phyloP scores from a whole-genome alignment of 2,113 vertebrate species.

The Ornithorhynchus anatinus region DNA sequence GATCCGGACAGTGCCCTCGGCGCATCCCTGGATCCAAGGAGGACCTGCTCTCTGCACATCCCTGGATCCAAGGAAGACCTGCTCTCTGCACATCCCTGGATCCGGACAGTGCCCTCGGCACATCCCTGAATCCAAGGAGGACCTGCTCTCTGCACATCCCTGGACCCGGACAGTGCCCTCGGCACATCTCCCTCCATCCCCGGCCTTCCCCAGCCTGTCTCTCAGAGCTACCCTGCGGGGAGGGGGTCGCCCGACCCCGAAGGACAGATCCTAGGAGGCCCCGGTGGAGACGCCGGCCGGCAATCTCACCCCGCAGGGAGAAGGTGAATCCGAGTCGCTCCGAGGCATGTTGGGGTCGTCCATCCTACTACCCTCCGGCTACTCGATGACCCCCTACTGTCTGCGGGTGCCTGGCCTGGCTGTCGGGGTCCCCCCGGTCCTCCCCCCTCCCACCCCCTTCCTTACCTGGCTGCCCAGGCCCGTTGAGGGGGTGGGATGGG shows the following conservation, averaged over 20 bases:
- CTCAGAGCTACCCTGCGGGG: neutral
- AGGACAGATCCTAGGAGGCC: neutral
- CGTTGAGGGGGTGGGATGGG: no score
- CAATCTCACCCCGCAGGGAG: neutral
- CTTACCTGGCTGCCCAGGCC: neutral
- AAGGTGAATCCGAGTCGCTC: neutral
- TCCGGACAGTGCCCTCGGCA: no score
- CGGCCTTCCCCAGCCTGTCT: neutral
- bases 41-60: no score
- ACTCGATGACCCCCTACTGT: no score
- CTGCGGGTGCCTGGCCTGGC: no score
- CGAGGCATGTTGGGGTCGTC: neutral
- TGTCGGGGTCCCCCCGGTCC: neutral
- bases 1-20: no score
- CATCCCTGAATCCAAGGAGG: neutral
- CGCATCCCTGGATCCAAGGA: no score
- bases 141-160: neutral
- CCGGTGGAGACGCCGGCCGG: neutral
- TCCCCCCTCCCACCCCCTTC: neutral
- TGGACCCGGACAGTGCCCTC: neutral
- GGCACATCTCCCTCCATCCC: neutral
- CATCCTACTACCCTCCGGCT: neutral
- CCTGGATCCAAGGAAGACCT: neutral
- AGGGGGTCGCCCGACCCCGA: neutral
- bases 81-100: no score